Percentiles rank a stretch among this genome's conserved stretches.
Evolutionary conservation across 1,140 invertebrate genomes (phyloP).

Genomic region (Bradynema listronoti): DNA sequence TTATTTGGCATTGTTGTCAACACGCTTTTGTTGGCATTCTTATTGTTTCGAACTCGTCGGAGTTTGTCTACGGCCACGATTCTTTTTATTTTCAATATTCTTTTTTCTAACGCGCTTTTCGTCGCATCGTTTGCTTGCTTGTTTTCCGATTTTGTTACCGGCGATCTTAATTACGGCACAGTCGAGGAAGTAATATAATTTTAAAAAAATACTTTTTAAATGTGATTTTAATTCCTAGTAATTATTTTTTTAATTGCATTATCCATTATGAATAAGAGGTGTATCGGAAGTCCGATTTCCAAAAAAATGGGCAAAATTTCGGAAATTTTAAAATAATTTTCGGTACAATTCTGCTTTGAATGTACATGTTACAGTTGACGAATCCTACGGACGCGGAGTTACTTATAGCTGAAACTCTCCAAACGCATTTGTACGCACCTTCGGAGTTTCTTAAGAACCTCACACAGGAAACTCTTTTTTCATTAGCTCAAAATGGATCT

Average conservation of each 20-base stretch:
- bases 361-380: slow-evolving; percentile 28
- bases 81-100: slow-evolving; percentile 55
- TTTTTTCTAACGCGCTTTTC: slow-evolving; percentile 56
- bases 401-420: slow-evolving; percentile 49
- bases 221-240: neutral
- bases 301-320: too few species aligned
- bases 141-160: slow-evolving; percentile 46
- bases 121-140: slow-evolving; percentile 53
- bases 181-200: slow-evolving; percentile 26
- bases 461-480: slow-evolving; percentile 53
- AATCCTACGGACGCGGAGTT: slow-evolving; percentile 23
- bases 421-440: slow-evolving; percentile 49
- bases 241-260: too few species aligned
- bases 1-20: slow-evolving; percentile 42
- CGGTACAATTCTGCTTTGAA: too few species aligned
- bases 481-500: slow-evolving; percentile 54
- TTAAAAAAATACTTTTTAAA: slow-evolving; percentile 10
- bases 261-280: too few species aligned
- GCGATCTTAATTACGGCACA: slow-evolving; percentile 32
- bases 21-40: slow-evolving; percentile 36
- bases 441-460: slow-evolving; percentile 55
- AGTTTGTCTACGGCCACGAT: slow-evolving; percentile 56
- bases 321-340: too few species aligned
- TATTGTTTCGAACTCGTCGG: slow-evolving; percentile 44
- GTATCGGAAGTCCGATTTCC: too few species aligned